Evolutionary conservation across 2,113 vertebrate genomes (phyloP), one percentile per base, ranked within the genome.

Genomic region (Sapajus apella): DNA sequence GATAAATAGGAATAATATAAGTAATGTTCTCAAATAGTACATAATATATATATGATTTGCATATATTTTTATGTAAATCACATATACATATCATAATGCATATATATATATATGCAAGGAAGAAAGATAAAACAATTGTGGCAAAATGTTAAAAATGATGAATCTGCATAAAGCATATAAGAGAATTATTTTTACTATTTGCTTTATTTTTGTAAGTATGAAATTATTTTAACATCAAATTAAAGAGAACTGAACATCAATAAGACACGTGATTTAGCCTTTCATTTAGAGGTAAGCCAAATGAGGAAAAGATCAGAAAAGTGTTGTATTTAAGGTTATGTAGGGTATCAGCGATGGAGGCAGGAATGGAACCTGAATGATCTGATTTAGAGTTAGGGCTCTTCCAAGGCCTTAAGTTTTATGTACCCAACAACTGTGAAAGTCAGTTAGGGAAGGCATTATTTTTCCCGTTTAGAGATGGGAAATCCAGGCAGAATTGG

Each of bases 151-250:
- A 47, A 87, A 70, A 50, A 23, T 58, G 40, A 5, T 25, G 30
- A 92, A 43, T 37, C 10, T 87, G 4, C 11, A 6, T 47, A 17
- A 93, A 66, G 21, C 7, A 18, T 3, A 32, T 58, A 50, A 45
- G 56, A 73, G 18, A 70, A 9, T 50, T 80, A 37, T 43, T 92
- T 86, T 94, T 82, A 47, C 12, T 77, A 9, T 73, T 77, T 45
- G 10, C 18, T 45, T 35, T 5, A 45, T 94, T 90, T 82, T 80
- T 61, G 5, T 84, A 84, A 87, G 17, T 52, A 61, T 84, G 21
- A 35, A 87, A 89, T 75, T 75, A 93, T 45, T 93, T 87, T 45
- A n/a, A 72, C 58, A 66, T 72, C n/a, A 84, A 91, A 68, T 56
- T 64, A 91, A 52, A 58, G 37, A 25, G 13, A 40, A 30, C 17